phyloP scores from a whole-genome alignment of 2,113 vertebrate genomes.

The Oenanthe oenanthe region DNA sequence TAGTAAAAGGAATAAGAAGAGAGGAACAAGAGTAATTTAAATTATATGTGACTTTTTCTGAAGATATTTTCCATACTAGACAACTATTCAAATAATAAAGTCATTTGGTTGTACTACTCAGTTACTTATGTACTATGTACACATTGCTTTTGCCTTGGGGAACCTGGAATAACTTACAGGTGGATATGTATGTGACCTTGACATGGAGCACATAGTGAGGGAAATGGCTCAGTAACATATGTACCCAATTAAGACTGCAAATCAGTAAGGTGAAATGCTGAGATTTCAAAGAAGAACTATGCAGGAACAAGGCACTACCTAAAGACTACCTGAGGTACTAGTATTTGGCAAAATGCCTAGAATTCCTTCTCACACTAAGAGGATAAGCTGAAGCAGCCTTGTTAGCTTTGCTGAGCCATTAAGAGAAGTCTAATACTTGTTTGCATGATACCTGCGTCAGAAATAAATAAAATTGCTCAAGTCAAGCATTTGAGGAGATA shows the following conservation, averaged over 20 bases:
- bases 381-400: neutral
- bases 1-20: constrained; percentile 35
- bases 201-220: neutral
- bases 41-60: neutral
- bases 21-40: neutral
- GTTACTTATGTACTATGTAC: neutral
- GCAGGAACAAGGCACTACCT: neutral
- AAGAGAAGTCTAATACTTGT: neutral
- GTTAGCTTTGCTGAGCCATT: neutral
- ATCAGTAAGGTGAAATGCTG: neutral
- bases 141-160: neutral
- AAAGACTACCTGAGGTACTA: neutral
- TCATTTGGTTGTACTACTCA: neutral
- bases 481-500: neutral
- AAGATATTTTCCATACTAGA: neutral
- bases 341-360: neutral
- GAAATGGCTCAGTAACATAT: neutral
- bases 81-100: neutral
- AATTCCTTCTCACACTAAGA: neutral
- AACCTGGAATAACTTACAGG: neutral
- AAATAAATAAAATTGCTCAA: neutral
- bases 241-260: neutral
- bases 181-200: neutral
- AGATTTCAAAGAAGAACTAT: neutral
- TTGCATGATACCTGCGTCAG: neutral